These are phyloP conservation scores for Frieseomelitta varia DNA, from an alignment of 1,140 invertebrate genomes.

Conservation along the genomic window DNA sequence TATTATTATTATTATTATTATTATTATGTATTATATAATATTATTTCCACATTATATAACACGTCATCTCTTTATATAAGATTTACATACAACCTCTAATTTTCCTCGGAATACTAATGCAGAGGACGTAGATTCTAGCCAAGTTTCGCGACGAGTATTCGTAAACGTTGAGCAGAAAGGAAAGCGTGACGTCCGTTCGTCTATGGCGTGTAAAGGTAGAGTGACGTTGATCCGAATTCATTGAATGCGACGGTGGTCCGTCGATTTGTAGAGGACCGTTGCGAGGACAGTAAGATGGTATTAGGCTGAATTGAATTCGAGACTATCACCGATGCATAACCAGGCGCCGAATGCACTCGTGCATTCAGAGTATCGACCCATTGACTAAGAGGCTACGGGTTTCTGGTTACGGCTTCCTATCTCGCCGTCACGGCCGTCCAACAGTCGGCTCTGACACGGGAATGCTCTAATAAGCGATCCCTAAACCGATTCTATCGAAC, in stretches of 20 bases:
- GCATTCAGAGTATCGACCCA: conserved; percentile 43
- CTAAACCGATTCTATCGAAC: neutral
- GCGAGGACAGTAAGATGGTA: conserved; percentile 36
- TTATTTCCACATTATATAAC: no score
- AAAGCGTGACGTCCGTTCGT: neutral
- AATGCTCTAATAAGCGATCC: conserved; percentile 15
- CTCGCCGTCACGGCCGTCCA: conserved; percentile 22
- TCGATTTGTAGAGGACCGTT: neutral
- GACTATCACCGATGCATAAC: conserved; percentile 16
- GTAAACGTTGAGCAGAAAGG: neutral
- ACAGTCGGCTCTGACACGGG: neutral
- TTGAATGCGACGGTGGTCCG: neutral
- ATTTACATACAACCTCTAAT: no score
- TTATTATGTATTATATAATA: no score
- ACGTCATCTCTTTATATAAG: no score
- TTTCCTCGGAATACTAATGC: no score
- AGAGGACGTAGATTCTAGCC: no score
- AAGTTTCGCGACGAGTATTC: neutral
- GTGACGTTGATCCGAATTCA: neutral
- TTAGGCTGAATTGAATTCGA: conserved; percentile 46
- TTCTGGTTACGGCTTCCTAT: conserved; percentile 43
- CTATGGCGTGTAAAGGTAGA: neutral
- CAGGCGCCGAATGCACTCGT: neutral
- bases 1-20: no score
- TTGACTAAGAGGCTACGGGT: conserved; percentile 43